Evolutionary conservation across 2,113 vertebrate genomes (phyloP).

Genomic region (Hucho hucho): DNA sequence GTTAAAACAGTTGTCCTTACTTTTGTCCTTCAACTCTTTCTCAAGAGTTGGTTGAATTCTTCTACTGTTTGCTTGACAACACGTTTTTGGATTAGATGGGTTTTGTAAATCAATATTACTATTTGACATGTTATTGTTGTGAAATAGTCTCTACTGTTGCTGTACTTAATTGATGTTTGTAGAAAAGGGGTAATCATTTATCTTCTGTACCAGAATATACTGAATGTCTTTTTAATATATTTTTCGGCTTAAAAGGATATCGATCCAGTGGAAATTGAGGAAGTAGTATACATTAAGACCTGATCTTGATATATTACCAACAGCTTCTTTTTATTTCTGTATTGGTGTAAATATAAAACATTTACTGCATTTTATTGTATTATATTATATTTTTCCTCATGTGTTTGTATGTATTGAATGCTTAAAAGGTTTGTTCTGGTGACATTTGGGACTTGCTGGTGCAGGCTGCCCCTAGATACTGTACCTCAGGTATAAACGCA

Average conservation of each 20-base stretch:
- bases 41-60: constrained; percentile 43
- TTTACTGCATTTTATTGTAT: no score
- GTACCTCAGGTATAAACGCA: not conserved
- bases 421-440: not conserved
- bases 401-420: no score
- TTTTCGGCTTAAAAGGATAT: constrained; percentile 46
- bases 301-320: not conserved
- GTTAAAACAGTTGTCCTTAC: constrained; percentile 37
- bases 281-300: not conserved
- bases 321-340: no score
- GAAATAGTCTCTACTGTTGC: not conserved
- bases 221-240: constrained; percentile 24
- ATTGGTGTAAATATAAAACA: no score
- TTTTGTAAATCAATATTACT: not conserved
- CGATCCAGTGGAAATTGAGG: constrained; percentile 29
- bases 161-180: constrained; percentile 33
- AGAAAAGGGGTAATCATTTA: constrained; percentile 21
- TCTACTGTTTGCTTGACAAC: not conserved
- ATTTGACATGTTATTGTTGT: not conserved
- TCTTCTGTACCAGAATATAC: constrained; percentile 29
- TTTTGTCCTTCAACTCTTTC: constrained; percentile 58
- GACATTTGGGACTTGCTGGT: constrained; percentile 12
- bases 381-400: no score
- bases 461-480: constrained; percentile 13
- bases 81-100: not conserved